Base-by-base conservation (phyloP, 2,113 vertebrate species). In the Vimba vimba region DNA sequence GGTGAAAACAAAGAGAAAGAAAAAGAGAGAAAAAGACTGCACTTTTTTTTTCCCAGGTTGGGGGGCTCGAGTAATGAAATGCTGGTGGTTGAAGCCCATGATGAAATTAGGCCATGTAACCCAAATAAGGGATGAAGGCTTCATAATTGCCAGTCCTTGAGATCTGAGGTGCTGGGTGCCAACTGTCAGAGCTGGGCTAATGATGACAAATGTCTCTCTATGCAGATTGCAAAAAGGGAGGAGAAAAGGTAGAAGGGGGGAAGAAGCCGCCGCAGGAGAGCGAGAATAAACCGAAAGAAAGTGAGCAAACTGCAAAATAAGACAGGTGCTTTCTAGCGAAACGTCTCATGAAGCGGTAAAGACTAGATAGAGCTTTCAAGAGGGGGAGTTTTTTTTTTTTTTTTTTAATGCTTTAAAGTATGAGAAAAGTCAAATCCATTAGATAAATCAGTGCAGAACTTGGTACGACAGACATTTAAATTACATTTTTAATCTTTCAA, bases 121-220 rank as follows among this genome's bases (percentile, higher is more conserved):
- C 94, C 94, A 95, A 96, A 95, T 95, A 95, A 94, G 93, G 94
- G 92, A 94, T 95, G 95, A 96, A 95, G 95, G 94, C 92, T 95
- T 95, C 94, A 94, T 96, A 95, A 95, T 97, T 97, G 95, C 96
- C 94, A 95, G 96, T 97, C 95, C 95, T 96, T 90, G 95, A 96
- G 96, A 95, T 97, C 96, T 95, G 96, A 97, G 96, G 96, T 96
- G 95, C 96, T 90, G 95, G 97, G 97, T 99, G 95, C 97, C 97
- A 96, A 98, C 97, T 99, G 98, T 98, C 98, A 99, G 95, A 95
- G 95, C 94, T 93, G 92, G 95, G 97, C 97, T 99, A 99, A 99
- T 99, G 98, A 98, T 99, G 98, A 99, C 97, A 99, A 99, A 99
- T 99, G 96, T 96, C 96, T 95, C 96, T 96, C 95, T 96, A 98